Conservation (phyloP, 2,888 invertebrate genomes). For the Drosophila buzzatii region DNA sequence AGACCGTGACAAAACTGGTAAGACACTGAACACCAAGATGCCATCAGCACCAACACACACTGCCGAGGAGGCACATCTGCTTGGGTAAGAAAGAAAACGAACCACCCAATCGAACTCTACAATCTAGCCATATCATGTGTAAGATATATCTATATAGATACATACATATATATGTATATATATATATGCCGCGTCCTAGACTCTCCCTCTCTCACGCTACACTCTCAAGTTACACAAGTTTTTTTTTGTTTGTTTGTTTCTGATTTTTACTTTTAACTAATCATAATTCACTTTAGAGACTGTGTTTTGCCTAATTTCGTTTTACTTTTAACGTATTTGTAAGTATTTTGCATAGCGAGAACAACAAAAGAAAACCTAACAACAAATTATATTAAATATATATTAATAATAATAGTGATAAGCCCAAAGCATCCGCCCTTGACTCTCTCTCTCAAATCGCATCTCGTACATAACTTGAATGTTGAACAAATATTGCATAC, state of each 20-base stretch:
- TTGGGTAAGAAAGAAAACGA: constrained; percentile 89
- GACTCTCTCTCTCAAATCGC: constrained; percentile 38
- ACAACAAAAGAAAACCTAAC: constrained; percentile 22
- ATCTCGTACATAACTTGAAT: constrained; percentile 56
- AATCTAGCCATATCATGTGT: constrained; percentile 35
- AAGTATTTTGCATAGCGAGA: constrained; percentile 49
- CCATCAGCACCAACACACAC: constrained; percentile 86
- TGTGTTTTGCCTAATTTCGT: constrained; percentile 36
- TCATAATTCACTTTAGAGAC: constrained; percentile 42
- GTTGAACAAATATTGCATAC: constrained; percentile 43
- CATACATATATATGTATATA: background rate
- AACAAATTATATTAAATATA: constrained; percentile 8
- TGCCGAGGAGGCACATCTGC: constrained; percentile 94
- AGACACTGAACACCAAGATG: constrained; percentile 85
- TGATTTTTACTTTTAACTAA: constrained; percentile 7
- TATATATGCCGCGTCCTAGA: constrained; percentile 21
- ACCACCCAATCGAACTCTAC: constrained; percentile 5
- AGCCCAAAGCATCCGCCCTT: constrained; percentile 54
- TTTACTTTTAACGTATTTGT: constrained; percentile 30
- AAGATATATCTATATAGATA: constrained; percentile 33
- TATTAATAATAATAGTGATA: constrained; percentile 7
- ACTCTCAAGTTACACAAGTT: constrained; percentile 48
- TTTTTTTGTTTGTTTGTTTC: background rate
- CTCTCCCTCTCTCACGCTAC: constrained; percentile 23
- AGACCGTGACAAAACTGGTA: constrained; percentile 86